Percentiles rank a stretch among this genome's conserved stretches.
phyloP scores from a whole-genome alignment of 2,797 vertebrate genomes.

The Crenichthys baileyi region DNA sequence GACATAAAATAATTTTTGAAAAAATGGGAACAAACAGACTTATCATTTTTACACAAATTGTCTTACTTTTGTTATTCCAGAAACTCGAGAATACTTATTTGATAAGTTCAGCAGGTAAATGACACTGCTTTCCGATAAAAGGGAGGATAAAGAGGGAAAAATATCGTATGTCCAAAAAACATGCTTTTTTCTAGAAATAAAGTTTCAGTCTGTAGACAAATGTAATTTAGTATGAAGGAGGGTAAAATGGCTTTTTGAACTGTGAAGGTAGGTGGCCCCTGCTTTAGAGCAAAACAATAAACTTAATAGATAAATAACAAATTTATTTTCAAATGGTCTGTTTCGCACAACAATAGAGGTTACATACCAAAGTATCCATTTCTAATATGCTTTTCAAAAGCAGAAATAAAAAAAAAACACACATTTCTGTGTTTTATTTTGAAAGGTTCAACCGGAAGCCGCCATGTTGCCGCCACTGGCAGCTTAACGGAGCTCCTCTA shows the following conservation, averaged over 20 bases:
- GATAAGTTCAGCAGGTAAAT: neutral
- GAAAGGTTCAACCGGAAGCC: conserved; percentile 44
- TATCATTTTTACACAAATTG: neutral
- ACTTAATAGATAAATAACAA: neutral
- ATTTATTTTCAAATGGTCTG: neutral
- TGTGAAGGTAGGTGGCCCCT: too few species aligned
- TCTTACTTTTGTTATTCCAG: neutral
- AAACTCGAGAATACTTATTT: neutral
- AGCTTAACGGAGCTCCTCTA: conserved; percentile 13
- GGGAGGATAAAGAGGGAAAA: neutral
- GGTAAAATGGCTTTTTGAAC: neutral
- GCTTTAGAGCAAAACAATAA: neutral
- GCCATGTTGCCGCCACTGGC: rapidly evolving
- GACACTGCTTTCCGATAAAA: neutral
- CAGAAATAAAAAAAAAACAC: neutral
- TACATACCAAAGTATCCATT: neutral
- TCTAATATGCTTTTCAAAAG: too few species aligned
- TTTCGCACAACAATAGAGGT: neutral
- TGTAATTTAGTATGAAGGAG: neutral
- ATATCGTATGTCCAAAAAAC: too few species aligned
- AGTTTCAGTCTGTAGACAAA: neutral
- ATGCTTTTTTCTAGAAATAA: neutral
- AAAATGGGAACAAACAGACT: neutral
- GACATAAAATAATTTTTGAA: neutral
- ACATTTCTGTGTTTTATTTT: conserved; percentile 48